A percentile compares a stretch with the other conserved stretches of the same genome.
Evolutionary conservation across 2,888 invertebrate genomes (phyloP).

Genomic region (Drosophila paramelanica): DNA sequence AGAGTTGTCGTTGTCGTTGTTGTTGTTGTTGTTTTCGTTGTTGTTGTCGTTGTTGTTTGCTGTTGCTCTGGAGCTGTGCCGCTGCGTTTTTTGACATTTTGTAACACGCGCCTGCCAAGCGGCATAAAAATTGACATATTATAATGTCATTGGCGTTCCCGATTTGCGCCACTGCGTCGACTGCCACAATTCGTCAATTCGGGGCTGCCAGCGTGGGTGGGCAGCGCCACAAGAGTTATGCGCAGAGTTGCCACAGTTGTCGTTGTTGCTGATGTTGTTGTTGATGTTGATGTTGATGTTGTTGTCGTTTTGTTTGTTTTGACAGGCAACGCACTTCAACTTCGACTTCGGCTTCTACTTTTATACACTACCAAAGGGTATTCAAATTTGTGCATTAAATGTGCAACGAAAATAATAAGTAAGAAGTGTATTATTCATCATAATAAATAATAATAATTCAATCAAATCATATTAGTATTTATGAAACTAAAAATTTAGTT

Average conservation of each 20-base stretch:
- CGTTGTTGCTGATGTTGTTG: constrained; percentile 2
- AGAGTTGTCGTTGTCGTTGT: constrained; percentile 65
- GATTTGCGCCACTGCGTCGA: constrained; percentile 76
- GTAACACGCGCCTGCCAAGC: constrained; percentile 79
- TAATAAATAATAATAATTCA: no score
- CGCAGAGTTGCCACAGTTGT: constrained; percentile 28
- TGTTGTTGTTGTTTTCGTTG: constrained; percentile 16
- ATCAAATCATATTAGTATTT: no score
- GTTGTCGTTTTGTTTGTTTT: constrained; percentile 49
- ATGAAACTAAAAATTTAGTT: no score
- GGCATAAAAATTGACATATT: constrained; percentile 82
- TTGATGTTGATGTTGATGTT: not conserved
- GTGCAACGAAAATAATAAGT: not conserved
- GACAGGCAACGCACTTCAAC: constrained; percentile 60
- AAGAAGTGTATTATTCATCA: no score
- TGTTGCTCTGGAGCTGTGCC: constrained; percentile 44
- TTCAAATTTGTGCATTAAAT: not conserved
- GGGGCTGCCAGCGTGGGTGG: constrained; percentile 54
- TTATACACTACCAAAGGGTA: not conserved
- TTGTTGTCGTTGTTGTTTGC: constrained; percentile 32
- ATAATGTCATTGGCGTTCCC: constrained; percentile 79
- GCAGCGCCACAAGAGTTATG: constrained; percentile 25
- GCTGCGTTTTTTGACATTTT: constrained; percentile 77
- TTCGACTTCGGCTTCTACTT: constrained; percentile 32
- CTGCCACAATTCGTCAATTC: constrained; percentile 62